phyloP scores from a whole-genome alignment of 2,888 invertebrate species.

The Helobdella robusta region DNA sequence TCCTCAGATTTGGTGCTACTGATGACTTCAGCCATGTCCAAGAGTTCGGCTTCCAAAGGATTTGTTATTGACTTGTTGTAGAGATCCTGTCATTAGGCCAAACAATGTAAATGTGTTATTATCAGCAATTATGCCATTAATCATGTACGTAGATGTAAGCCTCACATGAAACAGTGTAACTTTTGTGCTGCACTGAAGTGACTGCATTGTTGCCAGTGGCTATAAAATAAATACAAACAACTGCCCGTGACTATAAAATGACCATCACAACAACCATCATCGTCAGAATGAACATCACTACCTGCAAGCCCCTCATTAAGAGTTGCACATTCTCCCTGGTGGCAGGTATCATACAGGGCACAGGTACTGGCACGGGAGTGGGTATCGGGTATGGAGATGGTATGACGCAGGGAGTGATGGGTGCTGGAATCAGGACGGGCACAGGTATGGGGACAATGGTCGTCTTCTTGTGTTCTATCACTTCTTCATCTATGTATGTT shows the following conservation, averaged over 20 bases:
- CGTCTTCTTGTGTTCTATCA: constrained; percentile 21
- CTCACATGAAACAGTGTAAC: too few relatives aligned
- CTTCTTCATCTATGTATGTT: constrained; percentile 13
- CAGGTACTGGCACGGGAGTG: constrained; percentile 17
- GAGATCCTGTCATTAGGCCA: too few relatives aligned
- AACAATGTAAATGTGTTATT: neutral
- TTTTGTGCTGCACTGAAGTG: too few relatives aligned
- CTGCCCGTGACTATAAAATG: neutral
- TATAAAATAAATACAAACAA: neutral
- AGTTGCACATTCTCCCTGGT: constrained; percentile 6
- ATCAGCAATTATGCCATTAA: neutral
- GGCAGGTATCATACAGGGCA: constrained; percentile 18
- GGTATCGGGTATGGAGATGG: constrained; percentile 21
- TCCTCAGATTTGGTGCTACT: constrained; percentile 18
- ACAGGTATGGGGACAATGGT: constrained; percentile 24
- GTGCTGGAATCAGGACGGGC: constrained; percentile 20
- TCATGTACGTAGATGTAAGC: neutral
- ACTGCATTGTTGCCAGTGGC: neutral
- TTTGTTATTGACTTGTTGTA: neutral
- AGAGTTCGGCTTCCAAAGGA: constrained; percentile 21
- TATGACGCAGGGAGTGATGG: constrained; percentile 17
- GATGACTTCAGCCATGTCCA: constrained; percentile 25
- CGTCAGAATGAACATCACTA: too few relatives aligned
- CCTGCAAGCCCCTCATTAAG: constrained; percentile 21
- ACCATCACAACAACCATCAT: neutral